Evolutionary conservation across 2,888 invertebrate species (phyloP), one percentile per base, ranked within the genome.

Genomic region (Eupeodes luniger): DNA sequence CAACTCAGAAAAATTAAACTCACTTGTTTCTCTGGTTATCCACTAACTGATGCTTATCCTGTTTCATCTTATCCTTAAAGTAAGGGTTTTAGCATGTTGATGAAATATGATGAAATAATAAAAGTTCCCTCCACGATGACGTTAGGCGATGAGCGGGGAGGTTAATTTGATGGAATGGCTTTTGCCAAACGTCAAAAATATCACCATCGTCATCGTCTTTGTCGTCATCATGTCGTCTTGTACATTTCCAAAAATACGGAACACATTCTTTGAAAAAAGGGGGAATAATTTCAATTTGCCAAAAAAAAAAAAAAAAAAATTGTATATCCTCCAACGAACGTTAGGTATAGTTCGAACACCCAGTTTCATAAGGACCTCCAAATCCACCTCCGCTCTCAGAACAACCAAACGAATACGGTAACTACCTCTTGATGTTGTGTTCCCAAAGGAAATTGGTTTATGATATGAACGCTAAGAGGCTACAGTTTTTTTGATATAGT

Each of bases 381-480:
- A 6, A 19, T 16, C 12, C 1, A 10, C 40, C 16, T 9, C 19
- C 11, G 10, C 5, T 12, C 11, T 47, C 19, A 40, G 4, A 53
- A 64, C 51, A 27, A 7, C 80, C 34, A 64, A 61, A 82, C 82
- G 78, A 59, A 83, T 62, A 82, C 55, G 51, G 44, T 72, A 64
- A 14, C 53, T 64, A 64, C 16, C 53, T 59, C 64, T 51, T 67
- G 80, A 83, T 66, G 67, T 76, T 81, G 84, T 51, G 81, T 70
- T 85, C 88, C 85, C 88, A 88, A 85, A 88, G 88, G 88, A 88
- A 88, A 88, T 88, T 88, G 88, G 85, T 81, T 88, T 88, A 85
- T 88, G 85, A 88, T 88, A 88, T 69, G 76, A 81, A 75, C 76
- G 88, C 64, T 81, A 85, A 85, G 88, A 78, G 84, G 84, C 84